Base-by-base conservation (phyloP, 1,140 invertebrate genomes). In the Drosophila navojoa region DNA sequence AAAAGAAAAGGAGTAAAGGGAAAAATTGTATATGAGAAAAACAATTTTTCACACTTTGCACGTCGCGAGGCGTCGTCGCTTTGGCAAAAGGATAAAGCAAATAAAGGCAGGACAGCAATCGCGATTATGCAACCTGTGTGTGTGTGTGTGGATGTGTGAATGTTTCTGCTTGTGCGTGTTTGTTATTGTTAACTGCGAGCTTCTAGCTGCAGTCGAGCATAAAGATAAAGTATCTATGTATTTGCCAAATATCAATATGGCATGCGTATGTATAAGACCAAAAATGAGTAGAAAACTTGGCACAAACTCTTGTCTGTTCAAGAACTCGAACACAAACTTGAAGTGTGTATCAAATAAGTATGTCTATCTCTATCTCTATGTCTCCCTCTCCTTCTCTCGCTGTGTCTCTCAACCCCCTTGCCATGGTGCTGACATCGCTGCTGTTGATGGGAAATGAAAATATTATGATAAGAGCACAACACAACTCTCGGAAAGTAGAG, bases 41-140 rank as follows among this genome's bases (percentile, higher is more conserved):
- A 69, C 73, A 76, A 79, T 72, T 76, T 78, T 78, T 79, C 73
- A 79, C 76, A 79, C 76, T 79, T 79, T 79, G 70, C 76, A 76
- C 76, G 76, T 79, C 68, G 68, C 68, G 32, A 35, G 58, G 58
- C 54, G 32, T 19, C 16, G 57, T 13, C 57, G 57, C 42, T 27
- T 45, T 29, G 44, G 29, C 40, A 49, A 72, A 67, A 40, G 75
- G 60, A 71, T 72, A 79, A 76, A 49, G 47, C 73, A 76, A 76
- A 72, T 76, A 76, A 25, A 52, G 50, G 59, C 53, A 47, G 59
- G 42, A 68, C 73, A 55, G 71, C 40, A 52, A 58, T 45, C 52
- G 50, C 67, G 72, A 66, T 76, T 75, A 76, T 75, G 71, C 61
- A 71, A 67, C 69, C 45, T 54, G 62, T 45, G 55, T 45, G 54